These are phyloP conservation scores for Drosophila quadrilineata DNA, from an alignment of 1,140 invertebrate genomes.

Conservation along the genomic window DNA sequence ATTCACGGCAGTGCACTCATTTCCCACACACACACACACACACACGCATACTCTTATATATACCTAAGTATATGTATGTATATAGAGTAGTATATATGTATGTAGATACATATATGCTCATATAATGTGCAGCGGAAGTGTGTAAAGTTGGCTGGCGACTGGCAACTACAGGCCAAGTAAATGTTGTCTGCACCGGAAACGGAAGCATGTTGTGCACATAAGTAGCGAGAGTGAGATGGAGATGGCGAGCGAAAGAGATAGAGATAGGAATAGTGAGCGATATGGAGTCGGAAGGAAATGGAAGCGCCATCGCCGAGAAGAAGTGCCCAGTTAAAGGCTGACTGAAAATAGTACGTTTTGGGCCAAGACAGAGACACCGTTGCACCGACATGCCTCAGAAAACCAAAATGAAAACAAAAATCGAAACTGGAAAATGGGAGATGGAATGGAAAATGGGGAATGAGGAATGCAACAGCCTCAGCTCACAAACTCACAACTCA, in stretches of 20 bases:
- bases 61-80: too few relatives aligned
- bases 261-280: too few relatives aligned
- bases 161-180: constrained; percentile 53
- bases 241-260: too few relatives aligned
- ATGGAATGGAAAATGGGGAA: too few relatives aligned
- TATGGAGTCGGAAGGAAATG: constrained; percentile 64
- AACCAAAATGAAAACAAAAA: constrained; percentile 1
- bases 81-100: too few relatives aligned
- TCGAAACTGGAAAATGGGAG: neutral
- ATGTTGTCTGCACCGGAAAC: constrained; percentile 67
- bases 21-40: neutral
- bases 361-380: neutral
- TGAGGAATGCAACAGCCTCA: constrained; percentile 33
- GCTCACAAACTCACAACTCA: neutral
- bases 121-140: constrained; percentile 23
- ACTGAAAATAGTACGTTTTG: neutral
- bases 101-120: neutral
- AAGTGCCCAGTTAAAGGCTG: constrained; percentile 1
- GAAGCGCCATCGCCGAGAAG: constrained; percentile 40
- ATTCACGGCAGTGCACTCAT: constrained; percentile 16
- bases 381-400: constrained; percentile 10
- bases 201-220: constrained; percentile 72
- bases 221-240: too few relatives aligned
- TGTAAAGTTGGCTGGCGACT: constrained; percentile 50
- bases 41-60: neutral